Percentiles rank a stretch among this genome's conserved stretches.
Evolutionary conservation across 1,140 invertebrate species (phyloP).

Genomic region (Formica exsecta): DNA sequence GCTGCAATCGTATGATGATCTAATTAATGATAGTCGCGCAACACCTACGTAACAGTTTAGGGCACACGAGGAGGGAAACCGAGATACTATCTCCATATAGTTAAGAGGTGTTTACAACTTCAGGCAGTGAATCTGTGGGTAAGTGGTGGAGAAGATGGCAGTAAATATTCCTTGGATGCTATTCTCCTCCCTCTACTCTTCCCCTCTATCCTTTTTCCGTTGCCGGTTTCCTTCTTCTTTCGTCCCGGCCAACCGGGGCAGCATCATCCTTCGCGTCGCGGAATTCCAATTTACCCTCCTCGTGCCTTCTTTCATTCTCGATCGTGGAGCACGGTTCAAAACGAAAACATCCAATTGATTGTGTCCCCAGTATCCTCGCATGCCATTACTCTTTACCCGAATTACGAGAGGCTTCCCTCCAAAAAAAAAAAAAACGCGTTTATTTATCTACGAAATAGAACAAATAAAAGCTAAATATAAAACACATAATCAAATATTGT

Average conservation of each 20-base stretch:
- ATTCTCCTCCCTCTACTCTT: slow-evolving; percentile 70
- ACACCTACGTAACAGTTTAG: slow-evolving; percentile 73
- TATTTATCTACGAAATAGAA: not conserved
- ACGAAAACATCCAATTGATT: slow-evolving; percentile 82
- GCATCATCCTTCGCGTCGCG: slow-evolving; percentile 79
- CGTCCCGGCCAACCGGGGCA: slow-evolving; percentile 67
- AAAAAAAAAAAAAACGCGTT: not conserved
- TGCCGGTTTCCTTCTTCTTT: slow-evolving; percentile 68
- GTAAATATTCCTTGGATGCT: slow-evolving; percentile 85
- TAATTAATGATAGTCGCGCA: slow-evolving; percentile 76
- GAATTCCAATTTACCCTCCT: slow-evolving; percentile 85
- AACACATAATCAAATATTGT: slow-evolving; percentile 19
- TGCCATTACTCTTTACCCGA: slow-evolving; percentile 61
- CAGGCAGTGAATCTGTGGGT: slow-evolving; percentile 86
- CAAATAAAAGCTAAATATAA: not conserved
- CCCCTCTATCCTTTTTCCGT: slow-evolving; percentile 61
- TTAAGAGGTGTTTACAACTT: slow-evolving; percentile 87
- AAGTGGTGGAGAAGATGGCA: slow-evolving; percentile 86
- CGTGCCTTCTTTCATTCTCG: slow-evolving; percentile 72
- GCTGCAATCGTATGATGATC: slow-evolving; percentile 50
- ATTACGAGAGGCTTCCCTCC: slow-evolving; percentile 11
- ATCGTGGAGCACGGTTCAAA: slow-evolving; percentile 75
- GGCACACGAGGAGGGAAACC: slow-evolving; percentile 73
- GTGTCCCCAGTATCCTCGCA: slow-evolving; percentile 68
- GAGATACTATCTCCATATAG: slow-evolving; percentile 86